phyloP scores from a whole-genome alignment of 2,797 vertebrate genomes.

The Spea hammondii region DNA sequence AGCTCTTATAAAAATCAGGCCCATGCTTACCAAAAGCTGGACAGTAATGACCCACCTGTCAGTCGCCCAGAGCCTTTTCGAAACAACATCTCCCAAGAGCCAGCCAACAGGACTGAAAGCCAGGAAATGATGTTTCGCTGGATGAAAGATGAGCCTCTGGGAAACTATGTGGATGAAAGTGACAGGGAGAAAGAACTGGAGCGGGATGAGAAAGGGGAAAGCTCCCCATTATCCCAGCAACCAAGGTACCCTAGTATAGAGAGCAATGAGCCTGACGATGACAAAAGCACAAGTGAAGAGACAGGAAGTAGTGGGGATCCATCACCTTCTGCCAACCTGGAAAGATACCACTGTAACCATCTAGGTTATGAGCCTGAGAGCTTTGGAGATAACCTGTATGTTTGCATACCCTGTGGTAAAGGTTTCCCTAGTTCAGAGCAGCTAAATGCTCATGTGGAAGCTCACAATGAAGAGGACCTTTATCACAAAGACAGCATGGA shows the following conservation, averaged over 20 bases:
- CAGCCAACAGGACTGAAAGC: slow-evolving; percentile 72
- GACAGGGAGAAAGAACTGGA: slow-evolving; percentile 79
- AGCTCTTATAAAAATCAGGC: slow-evolving; percentile 72
- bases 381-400: slow-evolving; percentile 97
- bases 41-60: slow-evolving; percentile 66
- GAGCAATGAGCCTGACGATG: slow-evolving; percentile 76
- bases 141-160: slow-evolving; percentile 88
- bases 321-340: slow-evolving; percentile 79
- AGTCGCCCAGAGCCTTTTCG: slow-evolving; percentile 69
- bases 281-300: slow-evolving; percentile 94
- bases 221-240: slow-evolving; percentile 62
- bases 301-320: slow-evolving; percentile 94
- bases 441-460: slow-evolving; percentile 97
- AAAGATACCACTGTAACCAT: slow-evolving; percentile 82
- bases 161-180: slow-evolving; percentile 81
- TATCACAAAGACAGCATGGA: slow-evolving; percentile 75
- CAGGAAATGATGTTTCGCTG: slow-evolving; percentile 84
- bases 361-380: slow-evolving; percentile 92
- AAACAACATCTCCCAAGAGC: slow-evolving; percentile 73
- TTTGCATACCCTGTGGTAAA: slow-evolving; percentile 97
- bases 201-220: slow-evolving; percentile 69
- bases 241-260: slow-evolving; percentile 66
- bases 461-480: slow-evolving; percentile 94
- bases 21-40: slow-evolving; percentile 67
- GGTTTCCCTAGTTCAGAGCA: slow-evolving; percentile 98